These are phyloP conservation scores for Harpagoxenus sublaevis DNA, from an alignment of 2,888 invertebrate genomes.

Conservation along the genomic window DNA sequence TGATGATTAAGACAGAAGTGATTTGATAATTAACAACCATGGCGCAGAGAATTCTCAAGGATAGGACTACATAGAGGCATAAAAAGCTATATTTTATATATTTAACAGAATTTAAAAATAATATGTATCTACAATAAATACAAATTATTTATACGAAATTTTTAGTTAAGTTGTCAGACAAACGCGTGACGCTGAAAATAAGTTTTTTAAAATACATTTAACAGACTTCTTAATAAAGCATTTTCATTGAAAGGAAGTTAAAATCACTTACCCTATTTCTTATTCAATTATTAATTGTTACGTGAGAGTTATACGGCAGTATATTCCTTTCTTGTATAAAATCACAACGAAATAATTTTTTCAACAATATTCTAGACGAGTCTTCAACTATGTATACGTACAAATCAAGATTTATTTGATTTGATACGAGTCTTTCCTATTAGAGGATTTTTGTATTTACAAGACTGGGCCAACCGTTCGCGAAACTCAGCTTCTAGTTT, in stretches of 20 bases:
- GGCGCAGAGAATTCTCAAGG: neutral
- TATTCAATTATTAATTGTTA: constrained; percentile 20
- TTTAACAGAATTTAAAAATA: neutral
- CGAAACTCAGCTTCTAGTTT: constrained; percentile 93
- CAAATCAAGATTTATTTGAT: constrained; percentile 60
- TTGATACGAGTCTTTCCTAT: constrained; percentile 65
- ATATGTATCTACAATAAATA: neutral
- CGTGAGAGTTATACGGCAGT: neutral
- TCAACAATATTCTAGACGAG: neutral
- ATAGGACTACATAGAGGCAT: neutral
- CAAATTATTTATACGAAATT: neutral
- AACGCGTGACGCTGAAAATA: too few relatives aligned
- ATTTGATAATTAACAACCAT: constrained; percentile 73
- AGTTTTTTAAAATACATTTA: constrained; percentile 19
- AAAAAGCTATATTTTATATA: too few relatives aligned
- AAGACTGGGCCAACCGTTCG: constrained; percentile 86
- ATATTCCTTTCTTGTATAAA: neutral
- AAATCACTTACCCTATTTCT: neutral
- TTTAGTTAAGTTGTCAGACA: neutral
- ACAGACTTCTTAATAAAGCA: constrained; percentile 29
- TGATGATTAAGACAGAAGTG: constrained; percentile 84
- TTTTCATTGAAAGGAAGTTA: neutral
- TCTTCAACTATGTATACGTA: constrained; percentile 4
- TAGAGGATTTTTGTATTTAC: constrained; percentile 78
- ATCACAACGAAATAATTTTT: constrained; percentile 5